Base-by-base conservation (phyloP, 2,888 invertebrate genomes). In the Chironomus tentans region DNA sequence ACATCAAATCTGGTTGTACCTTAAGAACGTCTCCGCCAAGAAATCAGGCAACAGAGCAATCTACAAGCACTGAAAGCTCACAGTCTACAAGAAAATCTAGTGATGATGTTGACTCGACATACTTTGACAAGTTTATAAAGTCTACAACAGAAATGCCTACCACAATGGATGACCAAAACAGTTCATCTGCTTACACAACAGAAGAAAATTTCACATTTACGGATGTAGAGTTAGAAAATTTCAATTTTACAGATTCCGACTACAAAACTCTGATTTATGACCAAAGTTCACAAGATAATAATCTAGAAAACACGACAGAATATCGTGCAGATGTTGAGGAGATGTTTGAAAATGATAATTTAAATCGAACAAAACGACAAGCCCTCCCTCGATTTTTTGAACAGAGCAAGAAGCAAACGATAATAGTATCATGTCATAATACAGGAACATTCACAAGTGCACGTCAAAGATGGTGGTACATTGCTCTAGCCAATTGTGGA, bases 391-490 rank as follows among this genome's bases (percentile, higher is more conserved):
- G 38, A 28, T 18, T 22, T 13, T 65, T 22, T 48, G 22, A 68
- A 82, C 83, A 0, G 78, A 77, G 77, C 77, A 78, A 78, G 77
- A 76, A 79, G 79, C 78, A 84, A 77, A 81, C 80, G 4, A 81
- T 87, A 4, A 78, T 86, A 2, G 86, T 90, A 0, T 84, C 86
- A 4, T 92, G 91, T 79, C 88, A 87, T 79, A 90, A 90, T 80
- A 86, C 89, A 0, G 85, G 94, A 74, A 86, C 89, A 75, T 96
- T 95, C 82, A 85, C 90, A 3, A 93, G 94, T 0, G 88, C 91
- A 0, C 86, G 97, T 72, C 95, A 94, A 80, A 84, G 97, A 38
- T 97, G 97, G 97, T 97, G 97, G 97, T 97, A 94, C 80, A 88
- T 97, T 47, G 95, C 93, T 1, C 85, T 95, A 48, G 91, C 92